Evolutionary conservation across 2,888 invertebrate genomes (phyloP).

Genomic region (Zaprionus lineosus): DNA sequence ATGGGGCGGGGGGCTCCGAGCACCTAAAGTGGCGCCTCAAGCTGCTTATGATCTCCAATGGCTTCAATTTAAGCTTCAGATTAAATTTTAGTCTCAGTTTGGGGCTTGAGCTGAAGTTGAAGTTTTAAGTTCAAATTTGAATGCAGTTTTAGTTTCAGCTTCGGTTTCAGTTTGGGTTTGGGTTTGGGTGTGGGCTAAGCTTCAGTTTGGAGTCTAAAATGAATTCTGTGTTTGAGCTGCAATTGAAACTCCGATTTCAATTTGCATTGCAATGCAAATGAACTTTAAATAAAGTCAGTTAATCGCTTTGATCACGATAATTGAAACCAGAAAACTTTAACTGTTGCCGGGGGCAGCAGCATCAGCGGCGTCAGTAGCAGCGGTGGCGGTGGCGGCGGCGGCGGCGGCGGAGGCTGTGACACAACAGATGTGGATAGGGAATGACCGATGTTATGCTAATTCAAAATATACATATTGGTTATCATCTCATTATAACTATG

Average conservation of each 20-base stretch:
- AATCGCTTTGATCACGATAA: conserved; percentile 14
- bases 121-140: no score
- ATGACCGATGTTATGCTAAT: background rate
- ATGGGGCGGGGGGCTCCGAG: no score
- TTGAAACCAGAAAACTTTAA: background rate
- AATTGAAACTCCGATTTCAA: conserved; percentile 21
- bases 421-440: conserved; percentile 11
- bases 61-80: no score
- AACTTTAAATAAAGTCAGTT: conserved; percentile 28
- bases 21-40: no score
- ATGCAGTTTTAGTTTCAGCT: no score
- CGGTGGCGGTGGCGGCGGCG: background rate
- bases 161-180: no score
- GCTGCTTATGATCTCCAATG: no score
- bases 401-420: background rate
- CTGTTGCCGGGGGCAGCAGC: background rate
- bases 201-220: no score
- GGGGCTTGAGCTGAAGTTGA: no score
- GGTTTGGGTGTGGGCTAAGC: no score
- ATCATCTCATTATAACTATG: conserved; percentile 11
- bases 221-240: conserved; percentile 8
- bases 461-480: background rate
- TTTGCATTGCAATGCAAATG: conserved; percentile 38
- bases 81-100: no score
- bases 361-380: background rate